Base-by-base conservation (phyloP, 2,888 invertebrate species). In the Brenthis daphne region DNA sequence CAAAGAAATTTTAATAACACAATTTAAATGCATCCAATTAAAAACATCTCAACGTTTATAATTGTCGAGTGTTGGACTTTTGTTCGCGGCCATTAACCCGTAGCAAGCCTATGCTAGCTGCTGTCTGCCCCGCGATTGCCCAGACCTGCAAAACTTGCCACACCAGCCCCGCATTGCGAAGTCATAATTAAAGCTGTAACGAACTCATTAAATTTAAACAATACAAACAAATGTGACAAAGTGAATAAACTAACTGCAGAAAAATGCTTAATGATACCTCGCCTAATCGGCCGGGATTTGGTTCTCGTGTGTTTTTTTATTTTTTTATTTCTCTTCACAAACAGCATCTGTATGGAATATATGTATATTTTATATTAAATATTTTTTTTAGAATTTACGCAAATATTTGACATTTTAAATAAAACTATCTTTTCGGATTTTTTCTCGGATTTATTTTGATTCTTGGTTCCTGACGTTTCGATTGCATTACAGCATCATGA, bases 101-200 rank as follows among this genome's bases (percentile, higher is more conserved):
- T 51, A 53, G 47, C 50, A 60, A 67, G 60, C 37, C 54, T 20
- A 20, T 54, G 53, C 61, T 53, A 29, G n/a, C 20, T 20, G 54
- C 43, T 20, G 13, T 20, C 20, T 11, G 53, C 37, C 20, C 13
- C 61, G 66, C 54, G 20, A 13, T 60, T 48, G 29, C 12, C 60
- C 33, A 20, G 24, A 12, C 50, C 14, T 2, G 58, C 54, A 43
- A 43, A 55, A 33, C 50, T 37, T 57, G 53, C 57, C 16, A 29
- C 47, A 54, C 54, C 53, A 37, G 54, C 53, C 54, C 63, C 61
- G 67, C 67, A 63, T 14, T 63, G 69, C 60, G 68, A 69, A 69
- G 29, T 56, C 50, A 37, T 64, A 53, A 58, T 54, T 68, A 55
- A 50, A 54, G 50, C 37, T 56, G 16, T 57, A 57, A 20, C 56